Evolutionary conservation across 2,797 vertebrate species (phyloP).

Genomic region (Natrix natrix): DNA sequence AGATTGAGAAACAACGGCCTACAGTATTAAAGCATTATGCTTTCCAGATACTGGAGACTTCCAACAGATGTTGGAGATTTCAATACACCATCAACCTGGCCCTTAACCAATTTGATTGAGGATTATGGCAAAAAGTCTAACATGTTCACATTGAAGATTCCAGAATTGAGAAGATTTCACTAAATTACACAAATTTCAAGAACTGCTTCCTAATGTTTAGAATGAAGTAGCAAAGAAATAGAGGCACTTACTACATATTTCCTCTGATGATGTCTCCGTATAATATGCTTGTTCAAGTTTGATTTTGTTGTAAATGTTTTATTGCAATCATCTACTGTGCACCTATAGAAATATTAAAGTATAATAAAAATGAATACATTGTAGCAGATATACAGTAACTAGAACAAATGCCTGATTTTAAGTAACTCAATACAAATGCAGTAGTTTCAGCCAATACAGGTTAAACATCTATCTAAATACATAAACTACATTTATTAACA

Average conservation of each 20-base stretch:
- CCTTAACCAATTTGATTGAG: neutral
- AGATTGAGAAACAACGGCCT: neutral
- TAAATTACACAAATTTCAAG: neutral
- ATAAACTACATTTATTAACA: neutral
- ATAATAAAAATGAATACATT: neutral
- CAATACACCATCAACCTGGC: neutral
- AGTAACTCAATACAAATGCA: neutral
- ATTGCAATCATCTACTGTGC: slow-evolving; percentile 76
- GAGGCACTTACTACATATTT: slow-evolving; percentile 75
- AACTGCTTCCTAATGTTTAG: neutral
- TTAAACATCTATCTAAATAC: neutral
- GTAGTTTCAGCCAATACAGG: neutral
- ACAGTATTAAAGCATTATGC: neutral
- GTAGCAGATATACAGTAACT: neutral
- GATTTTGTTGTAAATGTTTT: slow-evolving; percentile 78
- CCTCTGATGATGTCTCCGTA: slow-evolving; percentile 76
- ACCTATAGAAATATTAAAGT: slow-evolving; percentile 71
- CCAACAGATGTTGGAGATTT: neutral
- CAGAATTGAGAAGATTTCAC: neutral
- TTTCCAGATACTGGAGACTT: neutral
- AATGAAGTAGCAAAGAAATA: neutral
- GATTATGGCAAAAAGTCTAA: neutral
- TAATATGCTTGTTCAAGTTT: slow-evolving; percentile 85
- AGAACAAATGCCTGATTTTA: neutral
- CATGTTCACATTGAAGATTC: neutral